phyloP scores from a whole-genome alignment of 1,140 invertebrate genomes.

The Brachystomella parvula region DNA sequence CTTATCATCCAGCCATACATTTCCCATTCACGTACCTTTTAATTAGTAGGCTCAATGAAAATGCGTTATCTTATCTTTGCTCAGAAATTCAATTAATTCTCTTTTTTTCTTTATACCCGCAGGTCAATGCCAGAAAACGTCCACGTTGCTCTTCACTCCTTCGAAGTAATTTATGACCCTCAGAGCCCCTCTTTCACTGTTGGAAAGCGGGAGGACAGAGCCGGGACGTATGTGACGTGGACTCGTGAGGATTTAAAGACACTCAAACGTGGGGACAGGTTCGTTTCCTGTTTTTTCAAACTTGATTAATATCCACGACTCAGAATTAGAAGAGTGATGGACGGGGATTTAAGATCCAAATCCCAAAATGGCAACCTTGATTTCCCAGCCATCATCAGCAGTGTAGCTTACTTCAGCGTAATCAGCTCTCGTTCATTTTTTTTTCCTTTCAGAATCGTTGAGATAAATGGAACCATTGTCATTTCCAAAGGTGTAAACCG shows the following conservation, averaged over 20 bases:
- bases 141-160: conserved; percentile 52
- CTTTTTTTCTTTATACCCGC: neutral
- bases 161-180: conserved; percentile 57
- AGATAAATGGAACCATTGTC: conserved; percentile 71
- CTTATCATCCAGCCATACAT: too few species aligned
- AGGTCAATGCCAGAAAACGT: conserved; percentile 38
- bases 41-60: too few species aligned
- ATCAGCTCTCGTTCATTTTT: too few species aligned
- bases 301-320: conserved; percentile 12
- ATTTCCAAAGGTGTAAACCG: conserved; percentile 50
- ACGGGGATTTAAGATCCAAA: too few species aligned
- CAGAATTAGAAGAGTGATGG: too few species aligned
- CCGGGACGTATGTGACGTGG: conserved; percentile 64
- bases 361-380: too few species aligned
- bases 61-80: too few species aligned
- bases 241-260: conserved; percentile 60
- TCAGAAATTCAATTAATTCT: neutral
- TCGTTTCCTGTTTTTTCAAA: too few species aligned
- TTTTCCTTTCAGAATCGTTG: conserved; percentile 56
- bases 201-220: conserved; percentile 50
- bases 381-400: too few species aligned
- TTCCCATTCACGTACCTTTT: too few species aligned
- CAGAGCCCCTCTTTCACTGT: conserved; percentile 55
- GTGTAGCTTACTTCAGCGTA: too few species aligned
- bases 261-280: conserved; percentile 67